Evolutionary conservation across 2,113 vertebrate genomes (phyloP).

Genomic region (Crotalus viridis): DNA sequence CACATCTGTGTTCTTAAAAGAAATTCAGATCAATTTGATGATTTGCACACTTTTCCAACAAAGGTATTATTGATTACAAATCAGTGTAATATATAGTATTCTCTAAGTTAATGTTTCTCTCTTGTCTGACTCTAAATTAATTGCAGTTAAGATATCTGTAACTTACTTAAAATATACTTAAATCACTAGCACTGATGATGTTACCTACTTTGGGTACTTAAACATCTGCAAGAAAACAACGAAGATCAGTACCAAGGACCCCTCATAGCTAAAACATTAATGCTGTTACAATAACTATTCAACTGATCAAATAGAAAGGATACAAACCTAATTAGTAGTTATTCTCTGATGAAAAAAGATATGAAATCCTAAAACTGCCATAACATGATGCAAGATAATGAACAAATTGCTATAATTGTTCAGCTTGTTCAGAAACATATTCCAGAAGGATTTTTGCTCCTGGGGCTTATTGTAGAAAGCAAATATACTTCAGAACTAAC

Average conservation of each 20-base stretch:
- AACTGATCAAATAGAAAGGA: background rate
- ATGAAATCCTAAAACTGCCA: background rate
- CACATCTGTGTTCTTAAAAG: background rate
- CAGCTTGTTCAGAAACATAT: background rate
- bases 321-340: background rate
- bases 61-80: background rate
- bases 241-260: background rate
- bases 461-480: background rate
- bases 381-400: constrained; percentile 7
- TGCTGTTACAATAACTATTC: background rate
- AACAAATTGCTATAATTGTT: background rate
- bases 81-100: background rate
- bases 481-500: background rate
- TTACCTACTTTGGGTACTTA: background rate
- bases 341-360: background rate
- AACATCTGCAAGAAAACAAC: background rate
- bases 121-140: background rate
- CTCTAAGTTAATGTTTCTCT: background rate
- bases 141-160: background rate
- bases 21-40: background rate
- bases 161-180: background rate
- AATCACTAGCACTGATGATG: background rate
- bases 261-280: background rate
- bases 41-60: background rate
- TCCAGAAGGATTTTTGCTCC: constrained; percentile 22